Evolutionary conservation across 37 sponge, comb jelly and placozoan genomes (phyloP), one percentile per base, ranked within the genome.

Genomic region (Agelas oroides): DNA sequence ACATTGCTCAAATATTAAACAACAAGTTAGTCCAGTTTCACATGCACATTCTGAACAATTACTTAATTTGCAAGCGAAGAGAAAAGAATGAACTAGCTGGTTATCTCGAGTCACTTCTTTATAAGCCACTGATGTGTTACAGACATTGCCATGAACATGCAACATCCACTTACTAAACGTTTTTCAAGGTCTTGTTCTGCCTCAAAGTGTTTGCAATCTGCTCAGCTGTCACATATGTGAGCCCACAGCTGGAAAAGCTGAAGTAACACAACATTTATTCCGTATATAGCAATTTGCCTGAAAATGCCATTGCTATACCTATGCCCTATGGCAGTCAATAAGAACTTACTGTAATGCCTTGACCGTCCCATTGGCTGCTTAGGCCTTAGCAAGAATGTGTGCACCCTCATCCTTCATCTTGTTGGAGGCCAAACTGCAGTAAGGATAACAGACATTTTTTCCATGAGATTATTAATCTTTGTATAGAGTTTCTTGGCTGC

Each of bases 181-280:
- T 39, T 23, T 59, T 71, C 1, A 82, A 2, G 24, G 71, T 58
- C 8, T 46, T 71, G 62, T 71, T 82, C 21, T 5, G 19, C 37
- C 32, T 36, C 16, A 82, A 62, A 60, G 71, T 59, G 19, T 82
- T 39, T 18, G 62, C 71, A 1, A 82, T 25, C 1, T 0, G 0
- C 18, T 36, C 34, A 28, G 57, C 82, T 31, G 46, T 27, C 17
- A 1, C 28, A 6, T 38, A 1, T 6, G 72, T 71, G 25, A 71
- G 62, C 0, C 32, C 72, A 58, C 82, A 82, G 28, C 19, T 0
- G 1, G 41, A 71, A 36, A 70, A 82, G 23, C 82, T 82, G 69
- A 34, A 62, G 64, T 13, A 28, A 11, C 24, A 62, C 12, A 13
- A 28, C 24, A 27, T 13, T 62, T 6, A 28, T 28, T 6, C 12